Evolutionary conservation across 2,888 invertebrate species (phyloP).

Genomic region (Pyrrhosoma nymphula): DNA sequence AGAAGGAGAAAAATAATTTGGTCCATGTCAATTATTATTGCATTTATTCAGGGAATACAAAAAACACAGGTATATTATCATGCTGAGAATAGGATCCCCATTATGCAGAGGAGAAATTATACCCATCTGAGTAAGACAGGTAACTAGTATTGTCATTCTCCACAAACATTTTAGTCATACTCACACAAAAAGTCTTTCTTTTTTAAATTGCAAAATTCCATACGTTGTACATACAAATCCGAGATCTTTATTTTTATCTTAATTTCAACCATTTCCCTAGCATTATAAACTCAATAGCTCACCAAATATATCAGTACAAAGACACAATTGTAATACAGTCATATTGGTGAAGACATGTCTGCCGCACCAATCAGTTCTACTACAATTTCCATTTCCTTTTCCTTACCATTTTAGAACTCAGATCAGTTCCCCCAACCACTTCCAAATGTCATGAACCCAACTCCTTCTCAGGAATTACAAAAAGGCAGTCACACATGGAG

Average conservation of each 20-base stretch:
- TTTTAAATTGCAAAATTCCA: slow-evolving; percentile 12
- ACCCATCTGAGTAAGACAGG: slow-evolving; percentile 62
- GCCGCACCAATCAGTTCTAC: slow-evolving; percentile 60
- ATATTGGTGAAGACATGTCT: slow-evolving; percentile 48
- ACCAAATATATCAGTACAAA: slow-evolving; percentile 67
- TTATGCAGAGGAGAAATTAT: slow-evolving; percentile 67
- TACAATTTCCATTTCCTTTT: slow-evolving; percentile 56
- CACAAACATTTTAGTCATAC: slow-evolving; percentile 66
- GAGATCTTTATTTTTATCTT: slow-evolving; percentile 62
- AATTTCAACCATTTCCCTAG: slow-evolving; percentile 53
- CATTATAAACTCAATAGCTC: slow-evolving; percentile 58
- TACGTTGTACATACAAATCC: slow-evolving; percentile 58
- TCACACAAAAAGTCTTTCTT: slow-evolving; percentile 63
- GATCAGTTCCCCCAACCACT: slow-evolving; percentile 57
- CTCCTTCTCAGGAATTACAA: slow-evolving; percentile 62
- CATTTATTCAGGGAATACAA: slow-evolving; percentile 67
- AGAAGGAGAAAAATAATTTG: neutral
- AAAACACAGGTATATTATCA: slow-evolving; percentile 67
- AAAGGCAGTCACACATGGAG: slow-evolving; percentile 66
- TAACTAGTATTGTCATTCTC: slow-evolving; percentile 67
- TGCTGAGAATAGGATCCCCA: slow-evolving; percentile 66
- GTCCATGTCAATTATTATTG: slow-evolving; percentile 59
- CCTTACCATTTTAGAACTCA: neutral
- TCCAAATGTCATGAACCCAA: slow-evolving; percentile 55
- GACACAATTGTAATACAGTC: slow-evolving; percentile 67